Evolutionary conservation across 2,113 vertebrate genomes (phyloP).

Genomic region (Lepisosteus osseus): DNA sequence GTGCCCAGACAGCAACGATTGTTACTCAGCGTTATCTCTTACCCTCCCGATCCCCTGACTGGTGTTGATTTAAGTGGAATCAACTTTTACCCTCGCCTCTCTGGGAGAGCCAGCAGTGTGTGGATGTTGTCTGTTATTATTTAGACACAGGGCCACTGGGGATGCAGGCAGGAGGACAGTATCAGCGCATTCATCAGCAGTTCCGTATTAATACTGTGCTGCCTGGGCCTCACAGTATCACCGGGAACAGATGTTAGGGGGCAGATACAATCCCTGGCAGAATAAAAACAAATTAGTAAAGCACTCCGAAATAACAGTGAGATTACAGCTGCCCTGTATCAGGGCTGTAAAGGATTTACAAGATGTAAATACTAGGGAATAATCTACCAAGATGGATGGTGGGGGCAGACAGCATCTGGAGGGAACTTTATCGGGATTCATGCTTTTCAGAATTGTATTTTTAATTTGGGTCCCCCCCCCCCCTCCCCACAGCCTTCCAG

Average conservation of each 20-base stretch:
- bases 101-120: no score
- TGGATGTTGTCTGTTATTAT: constrained; percentile 6
- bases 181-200: neutral
- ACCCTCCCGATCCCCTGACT: neutral
- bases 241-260: constrained; percentile 53
- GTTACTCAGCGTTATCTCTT: no score
- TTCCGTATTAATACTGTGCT: neutral
- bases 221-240: neutral
- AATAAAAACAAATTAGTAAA: constrained; percentile 39
- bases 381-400: constrained; percentile 45
- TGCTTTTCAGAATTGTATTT: neutral
- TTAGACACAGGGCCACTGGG: neutral
- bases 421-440: neutral
- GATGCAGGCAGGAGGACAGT: neutral
- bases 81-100: neutral
- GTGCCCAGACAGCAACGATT: no score
- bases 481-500: no score
- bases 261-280: constrained; percentile 53
- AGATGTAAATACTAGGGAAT: constrained; percentile 59
- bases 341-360: constrained; percentile 50
- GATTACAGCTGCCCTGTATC: constrained; percentile 62
- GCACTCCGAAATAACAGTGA: constrained; percentile 44
- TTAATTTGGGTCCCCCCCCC: neutral
- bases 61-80: neutral
- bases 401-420: constrained; percentile 24